phyloP scores from a whole-genome alignment of 2,797 vertebrate species.

The Macroramphosus scolopax region DNA sequence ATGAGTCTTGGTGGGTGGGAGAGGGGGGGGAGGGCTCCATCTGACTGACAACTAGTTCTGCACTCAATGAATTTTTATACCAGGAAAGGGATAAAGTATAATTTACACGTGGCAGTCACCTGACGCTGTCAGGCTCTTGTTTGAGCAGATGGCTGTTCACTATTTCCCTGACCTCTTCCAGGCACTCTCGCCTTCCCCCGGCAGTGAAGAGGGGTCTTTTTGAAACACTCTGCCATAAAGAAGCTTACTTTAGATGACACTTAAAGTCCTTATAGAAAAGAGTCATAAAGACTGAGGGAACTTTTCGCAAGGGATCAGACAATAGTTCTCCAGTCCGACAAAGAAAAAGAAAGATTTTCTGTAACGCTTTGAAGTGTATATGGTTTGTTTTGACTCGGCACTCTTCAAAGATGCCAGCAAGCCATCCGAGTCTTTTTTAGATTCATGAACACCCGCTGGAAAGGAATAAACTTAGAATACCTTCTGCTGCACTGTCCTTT shows the following conservation, averaged over 20 bases:
- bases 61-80: conserved; percentile 41
- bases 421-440: too few relatives aligned
- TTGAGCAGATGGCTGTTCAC: conserved; percentile 44
- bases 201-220: conserved; percentile 26
- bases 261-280: conserved; percentile 46
- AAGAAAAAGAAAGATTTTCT: conserved; percentile 31
- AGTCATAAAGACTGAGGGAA: conserved; percentile 25
- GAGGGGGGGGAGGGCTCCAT: conserved; percentile 16
- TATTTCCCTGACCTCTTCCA: conserved; percentile 56
- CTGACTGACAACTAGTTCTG: conserved; percentile 18
- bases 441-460: too few relatives aligned
- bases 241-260: conserved; percentile 40
- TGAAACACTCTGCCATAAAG: conserved; percentile 48
- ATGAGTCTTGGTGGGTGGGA: conserved; percentile 25
- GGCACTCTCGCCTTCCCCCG: conserved; percentile 32
- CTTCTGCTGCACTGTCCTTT: too few relatives aligned
- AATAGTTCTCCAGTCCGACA: conserved; percentile 34
- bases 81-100: conserved; percentile 26
- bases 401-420: too few relatives aligned
- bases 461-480: too few relatives aligned
- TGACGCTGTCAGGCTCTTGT: conserved; percentile 31
- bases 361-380: conserved; percentile 18
- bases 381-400: too few relatives aligned
- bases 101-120: conserved; percentile 44
- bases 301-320: conserved; percentile 49